Evolutionary conservation across 2,797 vertebrate species (phyloP).

Genomic region (Poeciliopsis infans): DNA sequence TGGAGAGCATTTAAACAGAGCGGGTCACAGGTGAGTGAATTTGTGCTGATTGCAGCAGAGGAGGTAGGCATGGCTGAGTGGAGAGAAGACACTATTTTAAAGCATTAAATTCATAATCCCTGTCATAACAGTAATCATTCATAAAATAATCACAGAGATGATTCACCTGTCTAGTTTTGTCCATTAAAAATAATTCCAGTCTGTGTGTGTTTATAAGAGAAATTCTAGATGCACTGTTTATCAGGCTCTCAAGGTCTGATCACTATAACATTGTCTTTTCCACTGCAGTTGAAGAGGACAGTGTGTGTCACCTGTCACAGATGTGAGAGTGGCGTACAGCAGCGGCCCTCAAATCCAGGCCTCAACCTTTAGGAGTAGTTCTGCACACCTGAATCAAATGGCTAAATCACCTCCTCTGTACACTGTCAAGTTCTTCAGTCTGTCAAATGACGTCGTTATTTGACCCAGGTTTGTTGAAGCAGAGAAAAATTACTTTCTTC

Average conservation of each 20-base stretch:
- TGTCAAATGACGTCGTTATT: not conserved
- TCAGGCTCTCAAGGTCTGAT: not conserved
- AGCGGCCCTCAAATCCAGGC: not conserved
- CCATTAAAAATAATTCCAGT: not conserved
- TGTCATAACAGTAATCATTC: not conserved
- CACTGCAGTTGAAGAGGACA: not conserved
- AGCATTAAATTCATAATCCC: not conserved
- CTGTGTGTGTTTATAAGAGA: not conserved
- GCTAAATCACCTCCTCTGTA: not conserved
- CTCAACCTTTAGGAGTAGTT: not conserved
- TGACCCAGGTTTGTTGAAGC: not conserved
- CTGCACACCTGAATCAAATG: not conserved
- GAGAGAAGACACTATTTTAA: not conserved
- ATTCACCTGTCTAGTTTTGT: not conserved
- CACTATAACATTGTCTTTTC: not conserved
- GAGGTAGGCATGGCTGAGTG: not conserved
- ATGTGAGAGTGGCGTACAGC: not conserved
- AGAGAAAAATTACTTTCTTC: not conserved
- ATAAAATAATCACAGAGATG: not conserved
- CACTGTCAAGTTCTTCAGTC: not conserved
- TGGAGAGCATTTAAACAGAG: not conserved
- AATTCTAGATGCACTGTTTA: not conserved
- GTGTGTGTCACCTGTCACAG: not conserved
- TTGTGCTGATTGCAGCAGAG: not conserved
- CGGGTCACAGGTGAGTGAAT: not conserved